Evolutionary conservation across 2,797 vertebrate genomes (phyloP), one percentile per base, ranked within the genome.

Genomic region (Rhodeus uyekii): DNA sequence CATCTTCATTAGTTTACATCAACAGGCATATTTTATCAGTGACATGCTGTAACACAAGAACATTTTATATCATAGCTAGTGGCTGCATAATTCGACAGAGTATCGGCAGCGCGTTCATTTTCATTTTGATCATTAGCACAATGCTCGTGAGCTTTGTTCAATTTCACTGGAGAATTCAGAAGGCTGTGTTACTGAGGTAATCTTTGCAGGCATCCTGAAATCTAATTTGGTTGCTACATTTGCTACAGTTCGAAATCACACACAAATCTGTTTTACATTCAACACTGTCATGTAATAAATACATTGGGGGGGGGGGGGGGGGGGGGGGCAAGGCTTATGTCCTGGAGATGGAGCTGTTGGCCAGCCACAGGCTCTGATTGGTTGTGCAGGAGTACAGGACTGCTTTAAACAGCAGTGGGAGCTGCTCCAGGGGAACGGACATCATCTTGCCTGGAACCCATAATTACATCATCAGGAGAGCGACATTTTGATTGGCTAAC

Each of bases 261-360:
- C 68, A 64, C 32, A 5, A 24, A 36, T 22, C 39, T 50, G 34
- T 60, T 82, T 58, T 99, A 99, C 97, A 99, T 99, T 99, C 98
- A 99, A 97, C 97, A 98, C 96, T 97, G 98, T 99, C 98, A 95
- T 97, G 97, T 98, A 98, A 99, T 99, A 99, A 99, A 99, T 99
- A 99, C 94, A 96, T 95, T 95, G 91, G 60, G 38, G 32, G 36
- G 29, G 34, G 95, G 93, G 95, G 91, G 91, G 93, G 93, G 88
- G 93, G 91, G 32, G 95, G 91, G 88, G 88, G 69, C 86, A 91
- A 84, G 85, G 85, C 88, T 55, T 86, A 88, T 22, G 87, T 86
- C 90, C 92, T 88, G 58, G 94, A 93, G 78, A 86, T 89, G 71
- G 91, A 90, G 76, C 84, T 24, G 91, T 88, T 90, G 80, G 86